Base-by-base conservation (phyloP, 2,888 invertebrate species). In the Gordius sp. region DNA sequence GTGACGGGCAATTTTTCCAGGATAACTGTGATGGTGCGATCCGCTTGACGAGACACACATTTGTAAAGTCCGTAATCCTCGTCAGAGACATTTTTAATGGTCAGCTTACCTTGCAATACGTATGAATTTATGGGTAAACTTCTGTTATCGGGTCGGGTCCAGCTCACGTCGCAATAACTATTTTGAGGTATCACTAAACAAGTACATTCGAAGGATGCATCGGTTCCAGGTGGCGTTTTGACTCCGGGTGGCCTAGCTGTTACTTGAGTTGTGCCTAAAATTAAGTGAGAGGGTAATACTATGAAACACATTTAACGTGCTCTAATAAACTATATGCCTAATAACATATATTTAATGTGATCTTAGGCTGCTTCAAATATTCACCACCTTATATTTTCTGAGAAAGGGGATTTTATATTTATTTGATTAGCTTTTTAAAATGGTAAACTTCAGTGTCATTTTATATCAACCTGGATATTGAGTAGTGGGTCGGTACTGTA, bases 121-220 rank as follows among this genome's bases (percentile, higher is more conserved):
- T 47, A 13, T 23, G 47, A 13, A 20, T 47, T 47, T 4, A 23
- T 13, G 47, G 47, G 4, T 23, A 47, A 18, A 18, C 20, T 8
- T n/a, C 8, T 47, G 20, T n/a, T n/a, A 4, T 13, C 4, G 4
- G 47, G 47, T 4, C 47, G 47, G 20, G 47, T 20, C 47, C 47
- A 47, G 4, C 4, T 47, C 8, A 47, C 23, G 20, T 47, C 8
- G 23, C 47, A 47, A 20, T n/a, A 8, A 20, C 47, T 20, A 23
- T 47, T 47, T 47, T 8, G 47, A 4, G 47, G 47, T n/a, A 47
- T 47, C n/a, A 47, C 47, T n/a, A 47, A 23, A 23, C 47, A 47
- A 4, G 47, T n/a, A 47, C 47, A 47, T 20, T 4, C 20, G 20
- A 47, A 47, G 8, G 8, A 13, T 47, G 20, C 47, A 4, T 47